Evolutionary conservation across 2,113 vertebrate species (phyloP).

Genomic region (Baryphthengus martii): DNA sequence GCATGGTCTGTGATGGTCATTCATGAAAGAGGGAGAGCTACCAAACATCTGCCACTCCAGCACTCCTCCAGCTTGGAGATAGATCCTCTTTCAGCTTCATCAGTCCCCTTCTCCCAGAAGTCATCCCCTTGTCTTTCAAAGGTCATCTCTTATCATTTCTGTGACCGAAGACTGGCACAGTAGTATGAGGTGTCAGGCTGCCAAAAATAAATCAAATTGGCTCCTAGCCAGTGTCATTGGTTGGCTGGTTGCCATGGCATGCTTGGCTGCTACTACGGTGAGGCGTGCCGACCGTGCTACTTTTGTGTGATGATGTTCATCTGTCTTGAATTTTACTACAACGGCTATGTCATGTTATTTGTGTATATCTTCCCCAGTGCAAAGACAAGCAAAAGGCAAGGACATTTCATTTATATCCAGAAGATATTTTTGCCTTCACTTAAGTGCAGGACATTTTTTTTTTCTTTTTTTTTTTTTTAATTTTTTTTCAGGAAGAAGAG

Average conservation of each 20-base stretch:
- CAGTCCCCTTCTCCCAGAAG: background rate
- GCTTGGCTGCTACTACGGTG: background rate
- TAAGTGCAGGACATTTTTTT: background rate
- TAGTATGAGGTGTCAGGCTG: background rate
- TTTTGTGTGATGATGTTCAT: background rate
- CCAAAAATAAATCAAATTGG: slow-evolving; percentile 49
- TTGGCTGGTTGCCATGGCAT: slow-evolving; percentile 31
- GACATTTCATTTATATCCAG: background rate
- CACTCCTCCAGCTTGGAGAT: background rate
- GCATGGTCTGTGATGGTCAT: background rate
- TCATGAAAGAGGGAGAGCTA: background rate
- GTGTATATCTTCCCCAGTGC: background rate
- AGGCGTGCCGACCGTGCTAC: background rate
- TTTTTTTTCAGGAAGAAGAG: background rate
- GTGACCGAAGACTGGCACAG: background rate
- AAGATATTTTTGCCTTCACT: background rate
- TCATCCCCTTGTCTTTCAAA: slow-evolving; percentile 10
- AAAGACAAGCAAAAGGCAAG: background rate
- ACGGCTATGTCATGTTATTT: background rate
- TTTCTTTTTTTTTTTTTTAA: too few species aligned
- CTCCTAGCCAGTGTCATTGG: background rate
- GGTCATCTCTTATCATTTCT: background rate
- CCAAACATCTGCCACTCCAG: slow-evolving; percentile 12
- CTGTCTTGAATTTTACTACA: slow-evolving; percentile 37
- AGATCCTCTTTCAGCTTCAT: slow-evolving; percentile 32